Evolutionary conservation across 1,140 invertebrate genomes (phyloP), one percentile per base, ranked within the genome.

Genomic region (Micrasema minimum): DNA sequence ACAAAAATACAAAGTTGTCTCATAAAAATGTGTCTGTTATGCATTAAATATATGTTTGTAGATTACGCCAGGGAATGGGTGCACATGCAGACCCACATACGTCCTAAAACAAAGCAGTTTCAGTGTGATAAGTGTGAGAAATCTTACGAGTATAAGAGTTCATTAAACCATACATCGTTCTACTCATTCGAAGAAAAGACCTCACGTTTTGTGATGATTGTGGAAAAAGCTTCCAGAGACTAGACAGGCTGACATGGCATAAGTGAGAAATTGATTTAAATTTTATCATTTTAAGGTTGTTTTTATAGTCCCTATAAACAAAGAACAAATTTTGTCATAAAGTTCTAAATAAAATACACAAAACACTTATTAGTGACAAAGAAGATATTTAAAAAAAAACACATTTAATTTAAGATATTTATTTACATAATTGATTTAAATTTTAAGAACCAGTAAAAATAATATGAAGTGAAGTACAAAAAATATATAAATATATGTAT

Each of bases 41-140:
- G 20, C 22, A 6, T 38, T 38, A 38, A 38, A 38, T 6, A 6
- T 38, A 38, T 38, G 5, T 38, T 38, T 38, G 18, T 14, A 74
- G 72, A 67, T 74, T 74, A 62, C 18, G 72, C 72, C 2, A 43
- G 68, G 38, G 46, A 71, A 37, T 74, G 68, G 72, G 68, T 53
- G 14, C 72, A 74, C 59, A 74, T 74, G 68, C 72, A 74, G 41
- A 74, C 68, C 3, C 79, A 80, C 50, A 69, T 74, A 50, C n/a
- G n/a, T n/a, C n/a, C n/a, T 55, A 23, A 43, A 3, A 37, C 18
- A 2, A 72, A 72, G 35, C n/a, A 31, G 10, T 75, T 66, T 43
- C 61, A 69, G 18, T 75, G 74, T 22, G 71, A 72, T 9, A 10
- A 66, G 11, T 75, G 74, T 38, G 64, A 69, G 1, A 72, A 72